Evolutionary conservation across 2,888 invertebrate species (phyloP).

Genomic region (Agrochola lota): DNA sequence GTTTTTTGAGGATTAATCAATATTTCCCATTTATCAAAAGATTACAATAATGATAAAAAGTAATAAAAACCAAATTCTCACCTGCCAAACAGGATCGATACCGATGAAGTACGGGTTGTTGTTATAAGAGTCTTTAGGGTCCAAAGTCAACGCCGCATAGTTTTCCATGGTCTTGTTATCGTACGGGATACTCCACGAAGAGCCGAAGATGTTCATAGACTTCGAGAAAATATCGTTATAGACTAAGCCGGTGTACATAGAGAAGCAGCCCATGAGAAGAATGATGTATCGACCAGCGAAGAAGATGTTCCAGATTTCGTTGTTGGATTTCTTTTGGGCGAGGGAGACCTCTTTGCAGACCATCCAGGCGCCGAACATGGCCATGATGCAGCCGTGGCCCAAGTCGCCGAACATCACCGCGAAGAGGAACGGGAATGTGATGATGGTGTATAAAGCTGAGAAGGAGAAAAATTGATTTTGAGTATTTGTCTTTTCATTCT

Average conservation of each 20-base stretch:
- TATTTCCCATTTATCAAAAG: background rate
- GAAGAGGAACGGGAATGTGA: constrained; percentile 98
- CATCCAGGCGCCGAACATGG: constrained; percentile 95
- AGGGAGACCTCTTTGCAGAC: constrained; percentile 94
- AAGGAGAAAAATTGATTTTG: constrained; percentile 54
- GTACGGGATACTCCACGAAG: constrained; percentile 93
- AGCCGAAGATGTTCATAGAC: constrained; percentile 98
- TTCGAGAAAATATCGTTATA: constrained; percentile 99
- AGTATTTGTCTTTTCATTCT: background rate
- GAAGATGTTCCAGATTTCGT: constrained; percentile 99
- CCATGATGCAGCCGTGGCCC: constrained; percentile 97
- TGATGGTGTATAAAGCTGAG: constrained; percentile 95
- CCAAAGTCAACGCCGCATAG: constrained; percentile 90
- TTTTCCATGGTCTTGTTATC: constrained; percentile 88
- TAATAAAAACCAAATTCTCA: constrained; percentile 64
- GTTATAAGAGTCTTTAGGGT: constrained; percentile 91
- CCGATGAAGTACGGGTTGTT: constrained; percentile 96
- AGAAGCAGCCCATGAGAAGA: constrained; percentile 98
- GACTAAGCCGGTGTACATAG: constrained; percentile 99
- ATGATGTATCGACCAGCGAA: constrained; percentile 99
- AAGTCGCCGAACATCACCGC: constrained; percentile 99
- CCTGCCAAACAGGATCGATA: constrained; percentile 95
- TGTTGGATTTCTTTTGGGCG: constrained; percentile 92
- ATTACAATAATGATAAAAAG: background rate
- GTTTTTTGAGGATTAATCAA: background rate